Conservation (phyloP, 1,140 invertebrate genomes). For the Diabrotica undecimpunctata region DNA sequence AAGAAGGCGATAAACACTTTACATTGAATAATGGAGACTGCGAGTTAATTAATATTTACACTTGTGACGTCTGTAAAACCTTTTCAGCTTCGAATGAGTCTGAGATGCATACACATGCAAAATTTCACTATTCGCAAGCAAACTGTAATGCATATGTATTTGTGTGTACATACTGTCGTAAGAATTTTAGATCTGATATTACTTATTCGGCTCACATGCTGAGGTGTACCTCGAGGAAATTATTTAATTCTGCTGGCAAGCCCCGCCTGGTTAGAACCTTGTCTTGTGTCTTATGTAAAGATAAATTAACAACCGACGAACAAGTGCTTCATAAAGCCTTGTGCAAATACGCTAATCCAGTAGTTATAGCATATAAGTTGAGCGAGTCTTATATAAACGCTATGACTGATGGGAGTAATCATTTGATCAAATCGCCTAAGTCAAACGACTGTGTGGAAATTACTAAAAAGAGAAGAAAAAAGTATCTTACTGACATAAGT, state of each 20-base stretch:
- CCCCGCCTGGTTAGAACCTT: no score
- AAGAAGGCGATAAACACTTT: background rate
- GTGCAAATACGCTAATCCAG: slow-evolving; percentile 32
- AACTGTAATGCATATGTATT: slow-evolving; percentile 34
- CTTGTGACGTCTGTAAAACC: slow-evolving; percentile 31
- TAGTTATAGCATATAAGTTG: slow-evolving; percentile 25
- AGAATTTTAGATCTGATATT: slow-evolving; percentile 36
- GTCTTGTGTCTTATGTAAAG: slow-evolving; percentile 33
- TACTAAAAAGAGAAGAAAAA: slow-evolving; percentile 27
- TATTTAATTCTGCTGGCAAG: no score
- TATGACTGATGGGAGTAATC: background rate
- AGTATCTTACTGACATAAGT: slow-evolving; percentile 2
- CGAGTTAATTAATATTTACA: slow-evolving; percentile 28
- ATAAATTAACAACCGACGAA: slow-evolving; percentile 23
- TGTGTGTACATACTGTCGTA: slow-evolving; percentile 38
- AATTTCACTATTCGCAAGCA: no score
- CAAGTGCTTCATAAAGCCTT: slow-evolving; percentile 19
- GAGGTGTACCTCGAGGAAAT: slow-evolving; percentile 11
- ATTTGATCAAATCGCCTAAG: background rate
- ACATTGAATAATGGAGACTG: slow-evolving; percentile 15
- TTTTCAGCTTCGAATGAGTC: slow-evolving; percentile 13
- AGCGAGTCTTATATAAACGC: background rate
- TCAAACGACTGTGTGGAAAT: background rate
- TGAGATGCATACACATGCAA: slow-evolving; percentile 28
- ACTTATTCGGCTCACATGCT: slow-evolving; percentile 36